Base-by-base conservation (phyloP, 2,888 invertebrate genomes). In the Stenodema calcarata region DNA sequence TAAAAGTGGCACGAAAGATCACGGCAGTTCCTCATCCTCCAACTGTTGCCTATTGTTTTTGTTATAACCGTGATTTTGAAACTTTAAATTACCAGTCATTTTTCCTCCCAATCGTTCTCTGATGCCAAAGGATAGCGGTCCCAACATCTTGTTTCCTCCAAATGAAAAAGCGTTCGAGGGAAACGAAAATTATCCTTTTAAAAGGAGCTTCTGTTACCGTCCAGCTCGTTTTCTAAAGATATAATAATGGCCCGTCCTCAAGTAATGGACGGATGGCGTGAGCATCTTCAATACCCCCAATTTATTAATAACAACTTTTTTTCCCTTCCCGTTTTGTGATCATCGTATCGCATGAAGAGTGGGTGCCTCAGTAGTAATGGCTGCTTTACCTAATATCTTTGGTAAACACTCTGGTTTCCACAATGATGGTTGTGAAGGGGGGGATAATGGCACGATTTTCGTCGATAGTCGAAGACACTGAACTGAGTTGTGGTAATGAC, bases 181-280 rank as follows among this genome's bases (percentile, higher is more conserved):
- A 80, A 54, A 80, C 28, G 42, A 12, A 27, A 80, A 80, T 80
- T 54, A 80, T 18, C 54, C 80, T 30, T 47, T 47, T 30, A 18
- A 30, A 47, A 50, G 28, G 47, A 30, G 50, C 50, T 44, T 54
- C 80, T 44, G 54, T 44, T 30, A 28, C 44, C 42, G 30, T 14
- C 47, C 80, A 80, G 80, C 50, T 80, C 47, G 80, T 54, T 80
- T 80, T 80, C 80, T 80, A 50, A 80, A 80, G 80, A 80, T 80
- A 80, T 80, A 80, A 80, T 80, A 80, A 80, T 27, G 80, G 30
- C 76, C 44, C 54, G 80, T 80, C 54, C 78, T 50, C 50, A 80
- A 54, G 47, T 80, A 80, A 80, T 80, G 80, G 54, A n/a, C 50
- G 28, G 28, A 30, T 80, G 30, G 80, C 80, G 80, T 80, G 80